phyloP scores from a whole-genome alignment of 2,113 vertebrate species.

The Cyprinodon tularosa region DNA sequence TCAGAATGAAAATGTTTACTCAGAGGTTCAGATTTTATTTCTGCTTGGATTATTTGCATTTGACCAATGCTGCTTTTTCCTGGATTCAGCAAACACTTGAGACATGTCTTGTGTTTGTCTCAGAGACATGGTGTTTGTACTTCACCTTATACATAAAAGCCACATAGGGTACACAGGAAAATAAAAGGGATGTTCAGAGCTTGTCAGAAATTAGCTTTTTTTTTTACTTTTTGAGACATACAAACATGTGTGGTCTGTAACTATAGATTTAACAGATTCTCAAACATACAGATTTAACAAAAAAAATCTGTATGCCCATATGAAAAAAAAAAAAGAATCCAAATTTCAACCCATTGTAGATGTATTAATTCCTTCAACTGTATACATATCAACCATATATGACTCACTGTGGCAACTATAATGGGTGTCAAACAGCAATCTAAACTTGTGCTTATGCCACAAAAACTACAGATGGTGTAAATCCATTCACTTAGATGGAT shows the following conservation, averaged over 20 bases:
- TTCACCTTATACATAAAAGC: conserved; percentile 7
- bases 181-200: no score
- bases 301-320: neutral
- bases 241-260: neutral
- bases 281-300: neutral
- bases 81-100: conserved; percentile 37
- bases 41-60: conserved; percentile 34
- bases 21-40: conserved; percentile 54
- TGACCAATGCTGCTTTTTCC: conserved; percentile 40
- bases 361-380: conserved; percentile 10
- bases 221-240: neutral
- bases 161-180: no score
- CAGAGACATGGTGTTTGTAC: conserved; percentile 19
- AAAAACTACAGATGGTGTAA: conserved; percentile 57
- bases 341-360: neutral
- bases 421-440: conserved; percentile 40
- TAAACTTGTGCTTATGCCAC: conserved; percentile 37
- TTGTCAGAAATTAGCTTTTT: no score
- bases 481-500: conserved; percentile 52
- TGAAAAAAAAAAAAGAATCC: neutral
- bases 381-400: conserved; percentile 15
- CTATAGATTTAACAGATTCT: neutral
- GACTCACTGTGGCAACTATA: conserved; percentile 32
- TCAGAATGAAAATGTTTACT: conserved; percentile 49
- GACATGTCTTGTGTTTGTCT: conserved; percentile 28